phyloP scores from a whole-genome alignment of 1,140 invertebrate genomes.

The Trichoplusia ni region DNA sequence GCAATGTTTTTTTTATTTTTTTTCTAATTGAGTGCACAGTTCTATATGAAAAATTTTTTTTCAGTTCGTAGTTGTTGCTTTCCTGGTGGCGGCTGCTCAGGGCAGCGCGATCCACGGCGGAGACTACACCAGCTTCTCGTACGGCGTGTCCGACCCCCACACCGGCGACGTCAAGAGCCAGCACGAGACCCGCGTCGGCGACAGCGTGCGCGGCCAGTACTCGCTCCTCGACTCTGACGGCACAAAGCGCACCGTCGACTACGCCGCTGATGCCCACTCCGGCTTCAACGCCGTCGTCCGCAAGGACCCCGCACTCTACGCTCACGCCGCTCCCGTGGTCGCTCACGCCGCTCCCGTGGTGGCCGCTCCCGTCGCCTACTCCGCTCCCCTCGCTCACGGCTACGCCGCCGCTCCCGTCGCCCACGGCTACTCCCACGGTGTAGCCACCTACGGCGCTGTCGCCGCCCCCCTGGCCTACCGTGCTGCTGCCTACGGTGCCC shows the following conservation, averaged over 20 bases:
- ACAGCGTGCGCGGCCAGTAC: conserved; percentile 81
- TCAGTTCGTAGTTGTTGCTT: conserved; percentile 68
- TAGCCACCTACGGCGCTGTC: conserved; percentile 41
- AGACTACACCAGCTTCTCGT: conserved; percentile 74
- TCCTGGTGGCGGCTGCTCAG: conserved; percentile 64
- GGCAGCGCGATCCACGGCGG: conserved; percentile 55
- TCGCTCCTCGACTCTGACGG: conserved; percentile 78
- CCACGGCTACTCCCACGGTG: conserved; percentile 21
- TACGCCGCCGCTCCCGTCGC: conserved; percentile 37
- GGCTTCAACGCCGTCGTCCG: conserved; percentile 76
- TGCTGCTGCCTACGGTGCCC: conserved; percentile 29
- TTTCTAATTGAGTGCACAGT: no score
- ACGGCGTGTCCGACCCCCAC: conserved; percentile 76
- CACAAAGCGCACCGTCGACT: conserved; percentile 77
- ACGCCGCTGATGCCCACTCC: conserved; percentile 72
- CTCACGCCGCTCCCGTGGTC: conserved; percentile 45
- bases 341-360: conserved; percentile 43
- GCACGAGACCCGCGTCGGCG: conserved; percentile 80
- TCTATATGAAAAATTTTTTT: no score
- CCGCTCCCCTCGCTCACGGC: conserved; percentile 32
- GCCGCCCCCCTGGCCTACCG: conserved; percentile 40
- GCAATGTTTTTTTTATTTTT: no score
- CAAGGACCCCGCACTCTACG: conserved; percentile 57
- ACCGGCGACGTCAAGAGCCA: conserved; percentile 81
- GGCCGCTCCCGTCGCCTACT: conserved; percentile 36